Evolutionary conservation across 2,888 invertebrate species (phyloP).

Genomic region (Agonopterix heracliana): DNA sequence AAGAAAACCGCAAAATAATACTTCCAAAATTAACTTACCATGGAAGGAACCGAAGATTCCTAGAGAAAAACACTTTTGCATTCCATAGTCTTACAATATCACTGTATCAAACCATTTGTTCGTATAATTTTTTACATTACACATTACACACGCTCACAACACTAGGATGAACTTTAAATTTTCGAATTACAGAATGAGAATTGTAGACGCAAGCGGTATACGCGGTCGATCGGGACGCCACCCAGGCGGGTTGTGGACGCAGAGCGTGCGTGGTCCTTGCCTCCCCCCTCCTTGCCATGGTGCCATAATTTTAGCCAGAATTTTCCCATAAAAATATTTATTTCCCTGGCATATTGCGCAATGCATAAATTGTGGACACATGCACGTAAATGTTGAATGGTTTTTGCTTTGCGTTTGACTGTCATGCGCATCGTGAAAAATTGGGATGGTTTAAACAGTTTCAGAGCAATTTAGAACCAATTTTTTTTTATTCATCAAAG

Average conservation of each 20-base stretch:
- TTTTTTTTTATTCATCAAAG: no score
- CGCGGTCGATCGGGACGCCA: constrained; percentile 32
- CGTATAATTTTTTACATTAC: neutral
- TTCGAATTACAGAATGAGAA: constrained; percentile 7
- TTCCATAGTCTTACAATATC: constrained; percentile 9
- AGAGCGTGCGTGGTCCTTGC: constrained; percentile 18
- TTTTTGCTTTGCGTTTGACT: neutral
- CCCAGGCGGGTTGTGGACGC: constrained; percentile 43
- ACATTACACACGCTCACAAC: constrained; percentile 3
- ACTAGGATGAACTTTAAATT: constrained; percentile 1
- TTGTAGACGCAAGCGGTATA: constrained; percentile 12
- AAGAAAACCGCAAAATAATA: neutral
- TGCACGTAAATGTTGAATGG: constrained; percentile 22
- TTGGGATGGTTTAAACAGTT: no score
- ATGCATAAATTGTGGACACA: constrained; percentile 44
- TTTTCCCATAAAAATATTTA: constrained; percentile 62
- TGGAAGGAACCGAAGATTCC: constrained; percentile 30
- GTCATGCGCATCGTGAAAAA: no score
- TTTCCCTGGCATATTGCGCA: constrained; percentile 56
- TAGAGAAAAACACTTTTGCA: constrained; percentile 22
- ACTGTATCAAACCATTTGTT: constrained; percentile 1
- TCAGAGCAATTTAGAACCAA: no score
- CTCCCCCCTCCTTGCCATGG: constrained; percentile 16
- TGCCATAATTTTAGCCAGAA: constrained; percentile 32
- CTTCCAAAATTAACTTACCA: constrained; percentile 22